A percentile compares a stretch with the other conserved stretches of the same genome.
Evolutionary conservation across 2,113 vertebrate genomes (phyloP).

Genomic region (Rostratula benghalensis): DNA sequence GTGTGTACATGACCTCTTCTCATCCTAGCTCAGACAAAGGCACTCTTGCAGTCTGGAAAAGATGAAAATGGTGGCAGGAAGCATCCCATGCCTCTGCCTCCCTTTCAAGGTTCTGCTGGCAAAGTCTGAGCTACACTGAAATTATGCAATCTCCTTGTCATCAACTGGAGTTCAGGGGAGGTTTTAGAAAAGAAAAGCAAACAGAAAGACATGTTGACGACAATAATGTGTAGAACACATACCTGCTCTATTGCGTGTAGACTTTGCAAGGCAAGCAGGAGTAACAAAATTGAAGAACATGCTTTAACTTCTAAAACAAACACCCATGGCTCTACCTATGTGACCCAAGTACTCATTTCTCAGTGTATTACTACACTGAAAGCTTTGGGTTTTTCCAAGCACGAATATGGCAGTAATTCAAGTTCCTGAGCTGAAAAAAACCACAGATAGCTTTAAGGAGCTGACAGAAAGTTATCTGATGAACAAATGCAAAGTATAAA

Average conservation of each 20-base stretch:
- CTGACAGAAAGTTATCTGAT: background rate
- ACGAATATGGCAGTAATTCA: slow-evolving; percentile 14
- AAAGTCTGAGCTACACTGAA: background rate
- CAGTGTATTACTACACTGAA: background rate
- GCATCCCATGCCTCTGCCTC: background rate
- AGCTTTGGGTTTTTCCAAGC: background rate
- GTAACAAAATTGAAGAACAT: background rate
- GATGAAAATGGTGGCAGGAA: background rate
- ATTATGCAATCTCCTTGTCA: background rate
- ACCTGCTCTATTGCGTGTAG: background rate
- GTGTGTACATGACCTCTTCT: fast-evolving
- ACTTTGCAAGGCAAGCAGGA: background rate
- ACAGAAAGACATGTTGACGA: background rate
- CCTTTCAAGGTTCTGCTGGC: background rate
- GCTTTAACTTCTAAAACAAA: background rate
- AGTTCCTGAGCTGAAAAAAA: background rate
- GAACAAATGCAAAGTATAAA: slow-evolving; percentile 41
- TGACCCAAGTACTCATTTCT: background rate
- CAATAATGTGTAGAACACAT: background rate
- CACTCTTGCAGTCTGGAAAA: background rate
- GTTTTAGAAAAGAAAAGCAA: background rate
- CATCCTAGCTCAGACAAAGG: background rate
- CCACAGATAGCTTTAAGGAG: background rate
- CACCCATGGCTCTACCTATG: background rate
- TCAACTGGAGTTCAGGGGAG: background rate